These are phyloP conservation scores for Mactromeris polynyma DNA, from an alignment of 2,888 invertebrate genomes.

Conservation along the genomic window DNA sequence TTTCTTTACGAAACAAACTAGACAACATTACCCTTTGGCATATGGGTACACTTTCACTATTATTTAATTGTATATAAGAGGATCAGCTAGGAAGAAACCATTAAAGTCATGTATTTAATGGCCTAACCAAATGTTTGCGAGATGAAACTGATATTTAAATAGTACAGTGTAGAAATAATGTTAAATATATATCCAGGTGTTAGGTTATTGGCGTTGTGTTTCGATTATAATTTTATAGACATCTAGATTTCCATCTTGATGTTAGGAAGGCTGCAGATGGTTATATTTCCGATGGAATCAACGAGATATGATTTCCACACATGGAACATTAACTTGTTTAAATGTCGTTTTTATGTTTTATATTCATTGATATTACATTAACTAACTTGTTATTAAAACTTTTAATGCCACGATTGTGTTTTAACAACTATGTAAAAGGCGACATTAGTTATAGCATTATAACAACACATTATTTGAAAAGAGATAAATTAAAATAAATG, in stretches of 20 bases:
- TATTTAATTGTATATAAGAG: background rate
- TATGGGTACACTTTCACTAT: background rate
- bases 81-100: background rate
- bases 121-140: slow-evolving; percentile 1
- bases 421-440: background rate
- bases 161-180: background rate
- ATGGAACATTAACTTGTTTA: background rate
- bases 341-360: background rate
- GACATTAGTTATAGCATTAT: background rate
- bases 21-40: background rate
- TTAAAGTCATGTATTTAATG: slow-evolving; percentile 8
- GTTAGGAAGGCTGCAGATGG: background rate
- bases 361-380: background rate
- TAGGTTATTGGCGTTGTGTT: slow-evolving; percentile 21
- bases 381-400: background rate
- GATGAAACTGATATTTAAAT: slow-evolving; percentile 10
- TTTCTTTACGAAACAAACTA: background rate
- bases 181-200: slow-evolving; percentile 31
- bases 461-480: background rate
- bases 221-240: slow-evolving; percentile 30
- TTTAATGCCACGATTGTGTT: background rate
- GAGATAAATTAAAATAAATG: too few relatives aligned
- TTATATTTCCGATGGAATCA: background rate
- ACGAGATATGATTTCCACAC: background rate
- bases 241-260: slow-evolving; percentile 30